Evolutionary conservation across 2,888 invertebrate genomes (phyloP), one percentile per base, ranked within the genome.

Genomic region (Lampropteryx suffumata): DNA sequence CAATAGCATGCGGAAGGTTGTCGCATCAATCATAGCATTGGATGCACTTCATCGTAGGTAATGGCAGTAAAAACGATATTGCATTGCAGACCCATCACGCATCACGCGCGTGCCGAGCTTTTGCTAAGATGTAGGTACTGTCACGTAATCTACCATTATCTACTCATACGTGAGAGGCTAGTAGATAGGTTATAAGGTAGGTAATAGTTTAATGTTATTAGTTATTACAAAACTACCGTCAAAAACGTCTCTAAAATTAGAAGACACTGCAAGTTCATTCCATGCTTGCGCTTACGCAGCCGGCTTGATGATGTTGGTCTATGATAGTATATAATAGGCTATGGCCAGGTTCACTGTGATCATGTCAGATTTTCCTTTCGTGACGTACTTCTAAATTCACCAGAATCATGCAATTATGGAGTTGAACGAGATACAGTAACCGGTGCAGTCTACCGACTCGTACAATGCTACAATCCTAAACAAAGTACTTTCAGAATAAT

Each of bases 11-110:
- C 86, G 86, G 85, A 84, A 84, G 82, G 68, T 68, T 64, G 64
- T 61, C 64, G 55, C 80, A 81, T 85, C 81, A 82, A 84, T 86
- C 86, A 82, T 69, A 58, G 67, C 79, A 80, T 79, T 79, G 74
- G 79, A 67, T 68, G 69, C 79, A 73, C 64, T 63, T 56, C 56
- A 57, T 52, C 52, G 50, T 35, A 48, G 63, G 69, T 82, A 81
- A 84, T 84, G 78, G 71, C 52, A 51, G 70, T 69, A 85, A 85
- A 85, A 85, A 84, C 67, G 27, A 35, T 45, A 53, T 53, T 48
- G 53, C 41, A 45, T 35, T 44, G 52, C 34, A 29, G 51, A 21
- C n/a, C 30, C 39, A 42, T 29, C 21, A 21, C 49, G 51, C 39
- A 42, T 29, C 21, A 21, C 49, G 51, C 55, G 50, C 61, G 58